These are phyloP conservation scores for Nanorana parkeri DNA, from an alignment of 2,113 vertebrate genomes.

Conservation along the genomic window DNA sequence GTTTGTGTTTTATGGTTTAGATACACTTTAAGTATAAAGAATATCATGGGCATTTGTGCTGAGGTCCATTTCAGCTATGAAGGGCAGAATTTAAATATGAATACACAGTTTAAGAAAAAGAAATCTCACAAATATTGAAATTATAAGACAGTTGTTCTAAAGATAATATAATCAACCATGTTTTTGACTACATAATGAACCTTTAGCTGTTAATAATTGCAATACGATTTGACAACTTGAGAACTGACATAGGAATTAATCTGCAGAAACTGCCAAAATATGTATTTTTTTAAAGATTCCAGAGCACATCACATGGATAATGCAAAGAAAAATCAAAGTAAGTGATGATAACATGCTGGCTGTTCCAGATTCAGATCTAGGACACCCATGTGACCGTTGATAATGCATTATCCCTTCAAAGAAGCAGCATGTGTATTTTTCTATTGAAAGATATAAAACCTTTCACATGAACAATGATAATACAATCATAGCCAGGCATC, in stretches of 20 bases:
- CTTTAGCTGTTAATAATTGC: background rate
- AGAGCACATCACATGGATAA: background rate
- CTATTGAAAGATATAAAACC: conserved; percentile 18
- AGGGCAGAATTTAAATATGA: too few species aligned
- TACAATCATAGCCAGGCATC: conserved; percentile 71
- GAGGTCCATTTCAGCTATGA: too few species aligned
- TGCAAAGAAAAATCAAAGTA: conserved; percentile 29
- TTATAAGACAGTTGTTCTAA: too few species aligned
- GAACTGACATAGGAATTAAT: background rate
- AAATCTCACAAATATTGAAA: too few species aligned
- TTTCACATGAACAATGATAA: conserved; percentile 46
- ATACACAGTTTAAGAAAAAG: too few species aligned
- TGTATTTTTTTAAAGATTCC: background rate
- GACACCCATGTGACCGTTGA: conserved; percentile 35
- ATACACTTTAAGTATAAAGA: too few species aligned
- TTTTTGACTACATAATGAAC: background rate
- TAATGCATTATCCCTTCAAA: conserved; percentile 44
- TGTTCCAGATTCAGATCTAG: conserved; percentile 44
- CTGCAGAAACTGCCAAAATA: background rate
- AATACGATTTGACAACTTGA: background rate
- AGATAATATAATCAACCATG: too few species aligned
- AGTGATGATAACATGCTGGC: conserved; percentile 24
- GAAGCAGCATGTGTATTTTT: conserved; percentile 23
- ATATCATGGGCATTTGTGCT: too few species aligned
- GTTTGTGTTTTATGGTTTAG: too few species aligned